Conservation (phyloP, 2,113 vertebrate genomes). For the Pungitius pungitius region DNA sequence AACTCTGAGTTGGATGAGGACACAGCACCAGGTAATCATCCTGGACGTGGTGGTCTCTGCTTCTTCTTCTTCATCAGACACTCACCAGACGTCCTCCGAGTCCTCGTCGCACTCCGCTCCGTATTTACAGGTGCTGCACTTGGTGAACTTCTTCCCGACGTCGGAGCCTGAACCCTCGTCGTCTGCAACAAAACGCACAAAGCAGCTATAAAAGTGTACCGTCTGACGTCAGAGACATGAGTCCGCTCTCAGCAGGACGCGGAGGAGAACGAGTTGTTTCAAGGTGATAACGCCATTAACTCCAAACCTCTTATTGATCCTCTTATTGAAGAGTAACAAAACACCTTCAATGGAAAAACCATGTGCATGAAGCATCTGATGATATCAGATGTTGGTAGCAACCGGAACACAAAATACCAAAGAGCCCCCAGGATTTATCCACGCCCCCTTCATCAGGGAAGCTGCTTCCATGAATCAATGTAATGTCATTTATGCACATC, state of each 20-base stretch:
- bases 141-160: conserved; percentile 90
- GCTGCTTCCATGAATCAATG: conserved; percentile 46
- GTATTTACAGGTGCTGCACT: conserved; percentile 94
- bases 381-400: conserved; percentile 48
- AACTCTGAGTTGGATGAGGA: too few relatives aligned
- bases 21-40: too few relatives aligned
- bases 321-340: not conserved
- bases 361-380: conserved; percentile 14
- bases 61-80: not conserved
- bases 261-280: not conserved
- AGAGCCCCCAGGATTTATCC: conserved; percentile 52
- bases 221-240: not conserved
- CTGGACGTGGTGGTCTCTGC: too few relatives aligned
- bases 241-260: not conserved
- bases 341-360: not conserved
- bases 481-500: conserved; percentile 30
- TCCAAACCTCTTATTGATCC: not conserved
- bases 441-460: conserved; percentile 45
- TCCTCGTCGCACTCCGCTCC: conserved; percentile 96
- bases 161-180: conserved; percentile 91
- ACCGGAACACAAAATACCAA: conserved; percentile 48
- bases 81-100: conserved; percentile 95
- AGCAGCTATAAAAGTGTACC: not conserved
- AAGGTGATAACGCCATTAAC: not conserved
- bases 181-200: conserved; percentile 74